These are phyloP conservation scores for Drosophila fuyamai DNA, from an alignment of 1,140 invertebrate genomes.

Conservation along the genomic window DNA sequence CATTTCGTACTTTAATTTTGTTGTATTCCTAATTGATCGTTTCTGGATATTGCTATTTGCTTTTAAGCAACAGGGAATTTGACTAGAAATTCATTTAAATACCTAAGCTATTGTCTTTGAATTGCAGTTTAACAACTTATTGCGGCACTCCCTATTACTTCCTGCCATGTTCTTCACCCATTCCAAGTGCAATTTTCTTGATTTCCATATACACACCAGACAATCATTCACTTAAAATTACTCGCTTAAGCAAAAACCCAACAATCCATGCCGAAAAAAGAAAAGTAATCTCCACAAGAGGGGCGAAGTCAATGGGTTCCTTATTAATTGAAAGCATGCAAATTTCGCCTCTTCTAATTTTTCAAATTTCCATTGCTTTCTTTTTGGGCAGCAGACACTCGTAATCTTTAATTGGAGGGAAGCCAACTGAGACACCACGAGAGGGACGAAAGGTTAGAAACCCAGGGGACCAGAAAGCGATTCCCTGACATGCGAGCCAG, in stretches of 20 bases:
- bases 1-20: too few relatives aligned
- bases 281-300: conserved; percentile 18
- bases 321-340: conserved; percentile 75
- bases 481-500: conserved; percentile 56
- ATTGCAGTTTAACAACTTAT: not conserved
- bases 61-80: not conserved
- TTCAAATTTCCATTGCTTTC: conserved; percentile 35
- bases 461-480: conserved; percentile 65
- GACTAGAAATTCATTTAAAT: not conserved
- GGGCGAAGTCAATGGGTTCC: conserved; percentile 47
- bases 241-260: conserved; percentile 49
- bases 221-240: conserved; percentile 9
- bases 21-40: too few relatives aligned
- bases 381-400: conserved; percentile 36
- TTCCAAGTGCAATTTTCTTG: conserved; percentile 11
- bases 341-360: conserved; percentile 57
- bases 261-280: conserved; percentile 60
- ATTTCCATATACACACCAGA: conserved; percentile 10
- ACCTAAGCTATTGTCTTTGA: conserved; percentile 7
- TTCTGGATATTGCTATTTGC: not conserved
- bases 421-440: conserved; percentile 41
- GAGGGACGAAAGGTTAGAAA: conserved; percentile 42
- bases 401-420: conserved; percentile 59
- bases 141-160: conserved; percentile 13
- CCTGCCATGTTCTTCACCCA: not conserved